Conservation (phyloP, 2,888 invertebrate genomes). For the Pseudococcus jackbeardsleyi region DNA sequence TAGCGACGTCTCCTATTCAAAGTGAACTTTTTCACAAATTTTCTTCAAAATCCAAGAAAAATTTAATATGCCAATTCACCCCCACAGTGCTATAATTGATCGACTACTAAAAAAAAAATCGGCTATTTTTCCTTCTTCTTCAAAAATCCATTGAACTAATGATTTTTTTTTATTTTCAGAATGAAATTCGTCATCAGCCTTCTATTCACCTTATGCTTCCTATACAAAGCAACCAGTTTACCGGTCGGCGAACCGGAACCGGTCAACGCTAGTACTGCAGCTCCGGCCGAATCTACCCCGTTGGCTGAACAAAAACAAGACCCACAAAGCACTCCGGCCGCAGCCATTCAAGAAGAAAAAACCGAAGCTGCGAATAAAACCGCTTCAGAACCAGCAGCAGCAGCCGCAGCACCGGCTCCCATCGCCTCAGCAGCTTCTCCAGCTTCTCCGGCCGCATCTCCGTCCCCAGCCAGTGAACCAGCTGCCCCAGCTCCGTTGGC, state of each 20-base stretch:
- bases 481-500: not conserved
- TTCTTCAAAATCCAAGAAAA: too few species aligned
- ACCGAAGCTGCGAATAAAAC: slow-evolving; percentile 4
- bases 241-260: slow-evolving; percentile 39
- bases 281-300: slow-evolving; percentile 1
- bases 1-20: too few species aligned
- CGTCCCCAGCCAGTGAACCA: not conserved
- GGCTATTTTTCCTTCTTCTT: too few species aligned
- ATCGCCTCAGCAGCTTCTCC: not conserved
- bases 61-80: too few species aligned
- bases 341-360: slow-evolving; percentile 45
- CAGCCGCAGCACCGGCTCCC: not conserved
- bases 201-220: slow-evolving; percentile 43
- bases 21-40: too few species aligned
- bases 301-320: slow-evolving; percentile 38
- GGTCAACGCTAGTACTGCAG: not conserved
- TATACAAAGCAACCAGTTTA: slow-evolving; percentile 50
- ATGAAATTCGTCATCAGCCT: slow-evolving; percentile 54
- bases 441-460: not conserved
- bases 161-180: slow-evolving; percentile 22
- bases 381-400: not conserved
- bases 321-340: slow-evolving; percentile 33
- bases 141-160: not conserved
- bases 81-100: too few species aligned
- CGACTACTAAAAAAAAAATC: too few species aligned